Evolutionary conservation across 2,888 invertebrate genomes (phyloP).

Genomic region (Drosophila rellima): DNA sequence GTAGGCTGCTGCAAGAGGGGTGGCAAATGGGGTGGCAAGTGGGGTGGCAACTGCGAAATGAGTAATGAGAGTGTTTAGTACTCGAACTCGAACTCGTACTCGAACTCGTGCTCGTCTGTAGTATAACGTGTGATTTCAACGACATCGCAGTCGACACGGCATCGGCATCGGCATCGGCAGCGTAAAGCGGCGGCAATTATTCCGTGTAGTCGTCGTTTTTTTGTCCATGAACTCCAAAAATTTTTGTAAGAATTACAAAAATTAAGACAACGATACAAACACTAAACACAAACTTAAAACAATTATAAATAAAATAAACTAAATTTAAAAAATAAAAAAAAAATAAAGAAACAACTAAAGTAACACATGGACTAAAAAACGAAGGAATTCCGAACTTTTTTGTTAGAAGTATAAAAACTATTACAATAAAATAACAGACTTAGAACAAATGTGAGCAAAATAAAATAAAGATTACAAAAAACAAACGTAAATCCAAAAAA

Average conservation of each 20-base stretch:
- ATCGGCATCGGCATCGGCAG: background rate
- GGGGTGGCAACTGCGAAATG: constrained; percentile 35
- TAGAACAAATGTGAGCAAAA: too few relatives aligned
- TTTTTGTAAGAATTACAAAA: background rate
- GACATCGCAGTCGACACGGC: constrained; percentile 34
- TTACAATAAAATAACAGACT: too few relatives aligned
- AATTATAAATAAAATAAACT: background rate
- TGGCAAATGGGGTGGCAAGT: constrained; percentile 1
- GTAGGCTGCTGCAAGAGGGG: constrained; percentile 1
- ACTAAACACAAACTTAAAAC: background rate
- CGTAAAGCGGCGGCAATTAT: constrained; percentile 7
- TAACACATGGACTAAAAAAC: too few relatives aligned
- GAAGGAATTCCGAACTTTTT: too few relatives aligned
- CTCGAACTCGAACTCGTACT: constrained; percentile 1
- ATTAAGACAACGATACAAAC: background rate
- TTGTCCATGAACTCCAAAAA: background rate
- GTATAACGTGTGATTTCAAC: constrained; percentile 70
- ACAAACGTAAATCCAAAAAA: too few relatives aligned
- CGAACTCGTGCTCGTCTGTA: constrained; percentile 44
- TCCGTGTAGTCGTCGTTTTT: background rate
- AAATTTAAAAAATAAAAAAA: background rate
- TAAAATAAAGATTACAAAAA: too few relatives aligned
- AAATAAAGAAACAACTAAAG: too few relatives aligned
- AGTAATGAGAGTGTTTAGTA: constrained; percentile 77
- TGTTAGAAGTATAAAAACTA: too few relatives aligned